Evolutionary conservation across 2,797 vertebrate species (phyloP), one percentile per base, ranked within the genome.

Genomic region (Gymnopithys bicolor): DNA sequence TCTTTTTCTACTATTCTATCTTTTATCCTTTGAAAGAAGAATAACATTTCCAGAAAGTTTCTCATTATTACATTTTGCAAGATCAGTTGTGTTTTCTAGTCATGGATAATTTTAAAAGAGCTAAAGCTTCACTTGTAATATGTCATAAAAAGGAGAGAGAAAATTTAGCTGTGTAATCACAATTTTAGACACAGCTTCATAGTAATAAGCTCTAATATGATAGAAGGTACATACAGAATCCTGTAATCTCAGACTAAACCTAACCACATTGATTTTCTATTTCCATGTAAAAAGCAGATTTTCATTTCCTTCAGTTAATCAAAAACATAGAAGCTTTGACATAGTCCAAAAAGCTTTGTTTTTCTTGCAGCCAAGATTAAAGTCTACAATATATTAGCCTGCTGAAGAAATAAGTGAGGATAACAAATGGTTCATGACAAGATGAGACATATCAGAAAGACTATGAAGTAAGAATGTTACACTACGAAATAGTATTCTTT

Each of bases 231-330:
- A 60, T 92, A 74, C n/a, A 85, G 87, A 96, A 90, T 94, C 91
- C 80, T 59, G 35, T 90, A 87, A 94, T 95, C 70, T 89, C 78
- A 69, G 71, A 69, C 76, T 89, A 84, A 96, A 60, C 81, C 91
- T 94, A 95, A 93, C 62, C 41, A 63, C 85, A 64, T 43, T 70
- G 80, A 93, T 87, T 91, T 96, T 94, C 58, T 84, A 7, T 93
- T 84, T 95, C 35, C 59, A 66, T 90, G 43, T 85, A 73, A 93
- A 96, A 93, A 83, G 53, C 51, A 91, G 70, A 86, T 84, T 90
- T 96, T 97, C 23, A 85, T 95, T 97, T 97, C 94, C 79, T 95
- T 77, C 64, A 84, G 63, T 87, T 96, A 74, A 89, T 94, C 6
- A 8, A 56, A 37, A 87, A 63, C 48, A 52, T 52, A 86, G 39